A percentile compares a stretch with the other conserved stretches of the same genome.
These are phyloP conservation scores for Nineta flava DNA, from an alignment of 2,888 invertebrate genomes.

Conservation along the genomic window DNA sequence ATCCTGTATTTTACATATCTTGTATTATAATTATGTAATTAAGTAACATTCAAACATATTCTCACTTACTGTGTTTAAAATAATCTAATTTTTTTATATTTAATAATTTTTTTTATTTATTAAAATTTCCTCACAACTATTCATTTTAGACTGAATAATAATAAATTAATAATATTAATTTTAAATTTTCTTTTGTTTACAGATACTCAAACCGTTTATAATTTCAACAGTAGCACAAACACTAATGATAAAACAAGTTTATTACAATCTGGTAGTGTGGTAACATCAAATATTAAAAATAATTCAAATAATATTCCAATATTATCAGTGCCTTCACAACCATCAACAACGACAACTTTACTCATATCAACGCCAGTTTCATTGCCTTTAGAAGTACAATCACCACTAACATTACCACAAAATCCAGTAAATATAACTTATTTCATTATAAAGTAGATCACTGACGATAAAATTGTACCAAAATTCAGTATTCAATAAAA, in stretches of 20 bases:
- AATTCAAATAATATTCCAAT: constrained; percentile 17
- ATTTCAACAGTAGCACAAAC: neutral
- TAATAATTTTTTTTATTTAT: no score
- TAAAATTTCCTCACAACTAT: no score
- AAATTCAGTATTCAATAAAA: no score
- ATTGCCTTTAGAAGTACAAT: constrained; percentile 14
- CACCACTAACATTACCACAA: neutral
- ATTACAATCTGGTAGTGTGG: neutral
- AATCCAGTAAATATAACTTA: neutral
- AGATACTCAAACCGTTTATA: constrained; percentile 3
- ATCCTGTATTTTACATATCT: no score
- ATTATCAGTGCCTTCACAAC: constrained; percentile 33
- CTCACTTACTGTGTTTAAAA: neutral
- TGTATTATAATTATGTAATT: no score
- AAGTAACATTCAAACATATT: neutral
- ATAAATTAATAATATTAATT: neutral
- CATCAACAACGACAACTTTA: constrained; percentile 23
- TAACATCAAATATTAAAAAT: neutral
- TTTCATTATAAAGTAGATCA: no score
- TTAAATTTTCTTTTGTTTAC: neutral
- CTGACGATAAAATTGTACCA: no score
- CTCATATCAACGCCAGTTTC: constrained; percentile 28
- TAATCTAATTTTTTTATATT: no score
- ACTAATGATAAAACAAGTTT: neutral
- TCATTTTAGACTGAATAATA: no score